These are phyloP conservation scores for Pseudoips prasinana DNA, from an alignment of 2,888 invertebrate species.

Conservation along the genomic window DNA sequence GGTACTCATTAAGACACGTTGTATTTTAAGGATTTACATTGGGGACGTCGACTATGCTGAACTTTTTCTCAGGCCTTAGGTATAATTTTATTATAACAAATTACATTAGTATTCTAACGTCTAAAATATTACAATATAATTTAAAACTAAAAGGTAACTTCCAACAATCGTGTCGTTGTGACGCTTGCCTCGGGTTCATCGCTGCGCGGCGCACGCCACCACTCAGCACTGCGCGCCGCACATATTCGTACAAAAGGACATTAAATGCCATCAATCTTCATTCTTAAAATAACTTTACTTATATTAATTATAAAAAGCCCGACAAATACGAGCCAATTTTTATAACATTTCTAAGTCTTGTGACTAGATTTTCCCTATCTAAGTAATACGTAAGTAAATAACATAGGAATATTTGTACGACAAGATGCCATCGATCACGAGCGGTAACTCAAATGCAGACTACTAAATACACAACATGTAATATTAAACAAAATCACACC, in stretches of 20 bases:
- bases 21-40: slow-evolving; percentile 50
- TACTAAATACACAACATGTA: slow-evolving; percentile 72
- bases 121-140: slow-evolving; percentile 69
- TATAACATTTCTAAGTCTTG: slow-evolving; percentile 78
- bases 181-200: slow-evolving; percentile 16
- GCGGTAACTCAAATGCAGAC: slow-evolving; percentile 82
- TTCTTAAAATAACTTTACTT: slow-evolving; percentile 49
- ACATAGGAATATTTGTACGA: slow-evolving; percentile 83
- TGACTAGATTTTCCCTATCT: slow-evolving; percentile 81
- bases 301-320: slow-evolving; percentile 70
- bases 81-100: slow-evolving; percentile 63
- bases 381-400: slow-evolving; percentile 78
- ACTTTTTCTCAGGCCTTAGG: slow-evolving; percentile 71
- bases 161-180: slow-evolving; percentile 49
- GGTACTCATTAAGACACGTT: slow-evolving; percentile 78
- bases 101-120: slow-evolving; percentile 68
- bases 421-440: slow-evolving; percentile 81
- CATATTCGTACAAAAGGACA: slow-evolving; percentile 55
- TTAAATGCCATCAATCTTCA: slow-evolving; percentile 62
- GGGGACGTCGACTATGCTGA: slow-evolving; percentile 59
- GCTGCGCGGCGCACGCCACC: slow-evolving; percentile 3
- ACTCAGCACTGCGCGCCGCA: slow-evolving; percentile 16
- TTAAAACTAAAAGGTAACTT: slow-evolving; percentile 80
- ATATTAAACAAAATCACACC: slow-evolving; percentile 75
- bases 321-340: slow-evolving; percentile 68